Conservation (phyloP, 2,797 vertebrate genomes). For the Argyrosomus regius region DNA sequence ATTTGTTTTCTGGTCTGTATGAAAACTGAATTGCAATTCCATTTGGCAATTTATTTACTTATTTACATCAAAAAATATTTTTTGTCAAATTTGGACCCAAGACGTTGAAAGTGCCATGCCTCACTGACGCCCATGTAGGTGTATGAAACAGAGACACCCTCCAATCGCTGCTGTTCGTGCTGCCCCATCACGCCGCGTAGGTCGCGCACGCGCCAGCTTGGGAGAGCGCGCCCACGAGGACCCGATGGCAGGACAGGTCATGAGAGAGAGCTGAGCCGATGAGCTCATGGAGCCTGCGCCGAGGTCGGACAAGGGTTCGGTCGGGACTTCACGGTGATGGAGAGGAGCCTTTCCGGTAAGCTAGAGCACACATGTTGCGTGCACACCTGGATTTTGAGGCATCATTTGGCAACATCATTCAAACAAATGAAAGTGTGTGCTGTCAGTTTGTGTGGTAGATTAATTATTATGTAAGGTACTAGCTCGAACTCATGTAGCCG, state of each 20-base stretch:
- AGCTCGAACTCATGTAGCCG: conserved; percentile 74
- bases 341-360: conserved; percentile 67
- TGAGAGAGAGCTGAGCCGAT: conserved; percentile 66
- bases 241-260: conserved; percentile 76
- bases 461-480: conserved; percentile 83
- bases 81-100: background rate
- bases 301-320: conserved; percentile 53
- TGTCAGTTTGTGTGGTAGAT: conserved; percentile 67
- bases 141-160: background rate
- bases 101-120: background rate
- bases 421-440: conserved; percentile 47
- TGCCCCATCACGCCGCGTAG: conserved; percentile 33
- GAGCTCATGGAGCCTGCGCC: conserved; percentile 71
- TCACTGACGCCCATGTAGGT: conserved; percentile 12
- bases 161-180: conserved; percentile 32
- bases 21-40: background rate
- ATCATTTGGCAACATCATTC: conserved; percentile 13
- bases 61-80: background rate
- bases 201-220: conserved; percentile 70
- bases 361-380: background rate
- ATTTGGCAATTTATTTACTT: background rate
- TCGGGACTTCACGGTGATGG: conserved; percentile 65
- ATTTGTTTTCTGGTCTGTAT: background rate
- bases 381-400: conserved; percentile 44
- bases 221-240: conserved; percentile 73